Evolutionary conservation across 2,113 vertebrate species (phyloP).

Genomic region (Alaudala cheleensis): DNA sequence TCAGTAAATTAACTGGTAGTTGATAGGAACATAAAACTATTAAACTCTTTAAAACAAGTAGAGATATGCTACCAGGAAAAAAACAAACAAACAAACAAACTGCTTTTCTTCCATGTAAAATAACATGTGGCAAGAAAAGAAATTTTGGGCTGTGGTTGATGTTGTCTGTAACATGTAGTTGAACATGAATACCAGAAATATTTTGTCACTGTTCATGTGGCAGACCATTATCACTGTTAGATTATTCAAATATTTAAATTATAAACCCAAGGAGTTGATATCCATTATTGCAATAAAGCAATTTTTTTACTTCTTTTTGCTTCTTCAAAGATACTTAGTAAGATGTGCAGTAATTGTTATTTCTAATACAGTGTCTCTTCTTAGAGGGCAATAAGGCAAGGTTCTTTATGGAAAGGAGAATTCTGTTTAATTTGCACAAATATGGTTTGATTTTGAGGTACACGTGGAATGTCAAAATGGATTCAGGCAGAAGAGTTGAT

Average conservation of each 20-base stretch:
- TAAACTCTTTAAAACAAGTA: neutral
- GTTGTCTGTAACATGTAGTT: neutral
- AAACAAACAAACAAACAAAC: neutral
- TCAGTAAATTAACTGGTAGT: neutral
- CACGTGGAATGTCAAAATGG: neutral
- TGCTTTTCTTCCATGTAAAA: neutral
- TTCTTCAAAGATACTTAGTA: neutral
- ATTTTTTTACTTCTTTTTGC: neutral
- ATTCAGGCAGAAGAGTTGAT: neutral
- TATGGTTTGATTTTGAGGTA: neutral
- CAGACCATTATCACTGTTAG: neutral
- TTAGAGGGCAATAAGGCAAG: neutral
- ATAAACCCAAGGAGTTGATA: neutral
- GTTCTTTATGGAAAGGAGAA: neutral
- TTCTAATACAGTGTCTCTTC: neutral
- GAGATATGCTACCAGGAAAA: neutral
- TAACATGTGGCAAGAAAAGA: neutral
- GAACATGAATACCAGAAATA: neutral
- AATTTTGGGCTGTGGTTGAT: neutral
- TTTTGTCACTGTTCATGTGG: neutral
- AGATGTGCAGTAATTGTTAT: neutral
- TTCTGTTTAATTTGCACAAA: neutral
- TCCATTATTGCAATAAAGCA: neutral
- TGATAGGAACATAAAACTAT: neutral
- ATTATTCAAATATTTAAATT: neutral